Conservation (phyloP, 92 coral and sea anemone genomes). For the Zoanthus sansibaricus region DNA sequence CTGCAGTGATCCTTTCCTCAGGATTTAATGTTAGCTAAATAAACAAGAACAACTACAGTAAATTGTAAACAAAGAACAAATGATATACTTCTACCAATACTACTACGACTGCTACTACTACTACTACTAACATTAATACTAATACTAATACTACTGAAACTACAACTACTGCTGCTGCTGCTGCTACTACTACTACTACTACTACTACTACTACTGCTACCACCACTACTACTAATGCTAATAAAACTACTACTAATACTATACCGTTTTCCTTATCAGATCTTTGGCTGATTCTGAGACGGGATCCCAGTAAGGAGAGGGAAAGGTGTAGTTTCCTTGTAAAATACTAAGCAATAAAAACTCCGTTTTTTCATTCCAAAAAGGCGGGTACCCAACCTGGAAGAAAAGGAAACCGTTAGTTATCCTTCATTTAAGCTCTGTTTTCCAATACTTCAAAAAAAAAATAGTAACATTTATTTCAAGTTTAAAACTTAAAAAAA, state of each 20-base stretch:
- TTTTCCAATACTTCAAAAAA: too few species aligned
- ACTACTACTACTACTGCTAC: background rate
- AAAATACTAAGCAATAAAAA: constrained; percentile 85
- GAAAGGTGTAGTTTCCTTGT: constrained; percentile 92
- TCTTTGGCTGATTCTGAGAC: constrained; percentile 93
- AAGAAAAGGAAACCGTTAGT: background rate
- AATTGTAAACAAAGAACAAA: too few species aligned
- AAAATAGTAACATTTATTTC: too few species aligned
- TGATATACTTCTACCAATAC: background rate
- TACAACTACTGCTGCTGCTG: background rate
- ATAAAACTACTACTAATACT: background rate
- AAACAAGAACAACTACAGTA: too few species aligned
- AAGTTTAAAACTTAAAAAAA: too few species aligned
- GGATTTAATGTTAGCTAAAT: too few species aligned
- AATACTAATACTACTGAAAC: background rate
- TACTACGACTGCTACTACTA: background rate
- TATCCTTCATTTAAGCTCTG: too few species aligned
- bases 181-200: background rate
- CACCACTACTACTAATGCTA: background rate
- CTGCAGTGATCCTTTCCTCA: too few species aligned
- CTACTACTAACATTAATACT: background rate
- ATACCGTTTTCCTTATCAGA: constrained; percentile 85
- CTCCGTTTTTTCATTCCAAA: constrained; percentile 91
- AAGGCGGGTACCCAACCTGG: constrained; percentile 97
- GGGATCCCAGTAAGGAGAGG: constrained; percentile 94